These are phyloP conservation scores for Melopsittacus undulatus DNA, from an alignment of 2,797 vertebrate species.

Conservation along the genomic window DNA sequence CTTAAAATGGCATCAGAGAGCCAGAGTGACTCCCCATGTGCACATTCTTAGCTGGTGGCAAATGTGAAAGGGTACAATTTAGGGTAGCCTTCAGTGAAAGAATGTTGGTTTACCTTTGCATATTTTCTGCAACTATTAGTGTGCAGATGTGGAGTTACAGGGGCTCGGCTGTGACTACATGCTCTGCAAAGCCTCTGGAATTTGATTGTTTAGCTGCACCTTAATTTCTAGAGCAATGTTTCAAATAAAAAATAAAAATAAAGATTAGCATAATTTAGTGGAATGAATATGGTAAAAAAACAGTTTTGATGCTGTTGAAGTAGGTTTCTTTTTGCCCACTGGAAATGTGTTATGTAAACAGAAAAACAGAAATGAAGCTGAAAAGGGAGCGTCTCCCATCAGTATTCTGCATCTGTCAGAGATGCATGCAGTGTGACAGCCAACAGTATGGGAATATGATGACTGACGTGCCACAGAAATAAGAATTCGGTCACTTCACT, in stretches of 20 bases:
- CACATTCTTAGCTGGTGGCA: not conserved
- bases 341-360: not conserved
- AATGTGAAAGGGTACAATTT: not conserved
- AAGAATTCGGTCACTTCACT: constrained; percentile 48
- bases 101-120: not conserved
- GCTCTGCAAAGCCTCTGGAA: not conserved
- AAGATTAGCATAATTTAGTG: not conserved
- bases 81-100: not conserved
- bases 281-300: not conserved
- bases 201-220: not conserved
- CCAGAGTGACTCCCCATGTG: not conserved
- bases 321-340: not conserved
- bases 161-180: not conserved
- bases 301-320: not conserved
- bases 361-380: not conserved
- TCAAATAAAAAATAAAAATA: not conserved
- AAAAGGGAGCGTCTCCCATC: not conserved
- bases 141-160: not conserved
- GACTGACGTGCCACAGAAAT: not conserved
- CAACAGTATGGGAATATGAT: not conserved
- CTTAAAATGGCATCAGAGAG: not conserved
- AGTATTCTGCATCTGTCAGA: not conserved
- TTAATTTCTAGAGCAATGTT: not conserved
- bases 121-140: not conserved
- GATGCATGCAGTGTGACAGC: not conserved